Evolutionary conservation across 2,888 invertebrate species (phyloP).

Genomic region (Perithous albicinctus): DNA sequence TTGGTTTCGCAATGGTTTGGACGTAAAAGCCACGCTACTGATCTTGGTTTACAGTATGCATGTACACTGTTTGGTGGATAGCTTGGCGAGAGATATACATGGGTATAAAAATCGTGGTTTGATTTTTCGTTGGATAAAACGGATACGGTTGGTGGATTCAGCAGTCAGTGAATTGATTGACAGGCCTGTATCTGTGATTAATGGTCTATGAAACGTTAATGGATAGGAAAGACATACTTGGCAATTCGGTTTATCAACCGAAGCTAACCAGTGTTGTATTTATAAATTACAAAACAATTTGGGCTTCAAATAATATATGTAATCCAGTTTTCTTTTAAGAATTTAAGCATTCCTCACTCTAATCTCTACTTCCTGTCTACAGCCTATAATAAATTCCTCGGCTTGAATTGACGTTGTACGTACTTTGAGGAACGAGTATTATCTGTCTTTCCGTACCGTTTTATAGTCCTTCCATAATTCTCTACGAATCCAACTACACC

Average conservation of each 20-base stretch:
- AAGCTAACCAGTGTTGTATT: too few species aligned
- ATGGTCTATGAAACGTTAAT: neutral
- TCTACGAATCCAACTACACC: slow-evolving; percentile 9
- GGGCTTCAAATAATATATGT: too few species aligned
- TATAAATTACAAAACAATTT: too few species aligned
- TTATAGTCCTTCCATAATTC: slow-evolving; percentile 44
- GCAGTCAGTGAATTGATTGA: too few species aligned
- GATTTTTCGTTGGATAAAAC: neutral
- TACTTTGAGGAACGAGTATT: slow-evolving; percentile 13
- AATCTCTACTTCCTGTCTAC: slow-evolving; percentile 50
- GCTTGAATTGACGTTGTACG: too few species aligned
- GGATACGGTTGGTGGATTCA: neutral
- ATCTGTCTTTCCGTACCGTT: slow-evolving; percentile 32
- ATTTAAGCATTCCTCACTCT: too few species aligned
- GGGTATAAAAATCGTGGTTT: neutral
- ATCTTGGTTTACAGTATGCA: neutral
- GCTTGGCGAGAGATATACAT: neutral
- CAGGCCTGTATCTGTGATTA: too few species aligned
- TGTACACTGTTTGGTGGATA: too few species aligned
- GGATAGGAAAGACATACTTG: slow-evolving; percentile 5
- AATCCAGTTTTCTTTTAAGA: too few species aligned
- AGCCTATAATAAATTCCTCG: too few species aligned
- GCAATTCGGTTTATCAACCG: too few species aligned
- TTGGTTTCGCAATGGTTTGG: neutral
- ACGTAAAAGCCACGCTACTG: neutral